Conservation (phyloP, 2,113 vertebrate genomes). For the Pleuronectes platessa region DNA sequence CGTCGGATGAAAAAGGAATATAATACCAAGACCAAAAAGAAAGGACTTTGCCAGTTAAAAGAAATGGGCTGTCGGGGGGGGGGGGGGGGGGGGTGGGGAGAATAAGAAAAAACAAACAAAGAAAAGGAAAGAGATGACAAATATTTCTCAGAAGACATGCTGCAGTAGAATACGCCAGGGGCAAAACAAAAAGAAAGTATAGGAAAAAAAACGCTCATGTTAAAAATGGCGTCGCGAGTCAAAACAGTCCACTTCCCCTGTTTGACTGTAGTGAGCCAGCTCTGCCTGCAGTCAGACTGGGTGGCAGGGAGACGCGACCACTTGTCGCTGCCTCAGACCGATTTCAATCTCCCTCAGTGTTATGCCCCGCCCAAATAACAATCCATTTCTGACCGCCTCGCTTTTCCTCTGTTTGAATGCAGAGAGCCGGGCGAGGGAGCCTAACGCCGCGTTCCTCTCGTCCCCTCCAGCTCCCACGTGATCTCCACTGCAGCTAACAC, state of each 20-base stretch:
- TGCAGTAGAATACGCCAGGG: conserved; percentile 1
- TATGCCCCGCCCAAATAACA: conserved; percentile 85
- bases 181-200: background rate
- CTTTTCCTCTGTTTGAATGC: conserved; percentile 78
- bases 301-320: conserved; percentile 86
- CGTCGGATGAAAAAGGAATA: conserved; percentile 10
- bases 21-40: background rate
- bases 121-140: conserved; percentile 28
- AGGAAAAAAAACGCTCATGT: conserved; percentile 39
- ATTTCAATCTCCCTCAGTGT: conserved; percentile 82
- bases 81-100: conserved; percentile 3
- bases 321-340: conserved; percentile 84
- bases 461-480: conserved; percentile 36
- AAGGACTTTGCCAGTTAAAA: background rate
- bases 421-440: conserved; percentile 45
- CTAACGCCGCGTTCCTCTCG: conserved; percentile 36
- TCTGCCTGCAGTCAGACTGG: conserved; percentile 80
- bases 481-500: background rate
- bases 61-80: conserved; percentile 3
- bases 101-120: conserved; percentile 12
- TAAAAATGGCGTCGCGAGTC: conserved; percentile 80
- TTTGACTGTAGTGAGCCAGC: conserved; percentile 68
- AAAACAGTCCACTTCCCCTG: conserved; percentile 83
- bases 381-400: conserved; percentile 78
- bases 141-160: conserved; percentile 47